Evolutionary conservation across 2,113 vertebrate genomes (phyloP).

Genomic region (Hippocampus mohnikei): DNA sequence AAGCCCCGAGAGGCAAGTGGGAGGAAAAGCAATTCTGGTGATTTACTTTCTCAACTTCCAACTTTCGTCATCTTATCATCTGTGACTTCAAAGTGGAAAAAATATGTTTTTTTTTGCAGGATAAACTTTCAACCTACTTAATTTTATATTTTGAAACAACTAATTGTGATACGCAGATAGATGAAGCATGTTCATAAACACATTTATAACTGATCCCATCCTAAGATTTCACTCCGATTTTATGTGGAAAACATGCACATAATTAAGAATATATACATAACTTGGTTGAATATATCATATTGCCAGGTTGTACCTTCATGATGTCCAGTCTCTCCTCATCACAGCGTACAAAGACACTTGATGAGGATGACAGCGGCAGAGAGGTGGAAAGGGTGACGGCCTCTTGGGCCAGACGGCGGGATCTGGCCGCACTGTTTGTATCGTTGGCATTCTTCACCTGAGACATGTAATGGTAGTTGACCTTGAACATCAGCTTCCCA

Average conservation of each 20-base stretch:
- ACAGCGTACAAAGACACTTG: slow-evolving; percentile 95
- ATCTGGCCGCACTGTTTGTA: slow-evolving; percentile 91
- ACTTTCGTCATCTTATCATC: not conserved
- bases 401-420: slow-evolving; percentile 93
- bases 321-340: slow-evolving; percentile 97
- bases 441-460: slow-evolving; percentile 98
- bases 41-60: not conserved
- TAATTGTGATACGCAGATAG: not conserved
- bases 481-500: slow-evolving; percentile 94
- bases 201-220: too few relatives aligned
- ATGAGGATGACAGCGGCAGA: slow-evolving; percentile 91
- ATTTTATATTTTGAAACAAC: not conserved
- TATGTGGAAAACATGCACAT: not conserved
- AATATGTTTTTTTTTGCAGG: not conserved
- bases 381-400: slow-evolving; percentile 97
- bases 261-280: not conserved
- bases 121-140: not conserved
- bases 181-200: not conserved
- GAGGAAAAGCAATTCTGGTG: slow-evolving; percentile 4
- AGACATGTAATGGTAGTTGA: slow-evolving; percentile 99
- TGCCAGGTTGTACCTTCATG: slow-evolving; percentile 85
- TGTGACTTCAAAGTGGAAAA: not conserved
- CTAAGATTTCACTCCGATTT: not conserved
- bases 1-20: slow-evolving; percentile 1
- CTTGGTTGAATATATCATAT: not conserved